These are phyloP conservation scores for Microctonus aethiopoides DNA, from an alignment of 2,888 invertebrate species.

Conservation along the genomic window DNA sequence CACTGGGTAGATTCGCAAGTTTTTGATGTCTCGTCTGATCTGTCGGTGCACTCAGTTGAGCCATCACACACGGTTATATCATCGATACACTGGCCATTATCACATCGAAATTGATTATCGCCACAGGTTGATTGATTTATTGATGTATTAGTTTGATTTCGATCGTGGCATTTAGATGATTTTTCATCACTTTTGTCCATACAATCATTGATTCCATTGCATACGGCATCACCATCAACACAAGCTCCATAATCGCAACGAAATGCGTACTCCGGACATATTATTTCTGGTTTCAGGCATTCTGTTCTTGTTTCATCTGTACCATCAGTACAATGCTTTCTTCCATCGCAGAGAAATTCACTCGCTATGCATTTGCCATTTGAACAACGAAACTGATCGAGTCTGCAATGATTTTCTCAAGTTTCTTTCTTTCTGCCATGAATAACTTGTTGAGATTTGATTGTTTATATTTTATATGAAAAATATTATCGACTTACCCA, in stretches of 20 bases:
- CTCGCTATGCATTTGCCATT: slow-evolving; percentile 65
- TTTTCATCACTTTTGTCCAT: slow-evolving; percentile 69
- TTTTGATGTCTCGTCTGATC: slow-evolving; percentile 55
- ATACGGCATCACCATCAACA: slow-evolving; percentile 70
- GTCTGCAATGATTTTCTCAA: slow-evolving; percentile 9
- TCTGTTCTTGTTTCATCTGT: slow-evolving; percentile 66
- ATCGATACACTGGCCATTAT: slow-evolving; percentile 55
- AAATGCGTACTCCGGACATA: slow-evolving; percentile 71
- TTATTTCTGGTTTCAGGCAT: slow-evolving; percentile 51
- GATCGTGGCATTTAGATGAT: slow-evolving; percentile 47
- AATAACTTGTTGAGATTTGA: not conserved
- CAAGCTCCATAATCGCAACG: slow-evolving; percentile 75
- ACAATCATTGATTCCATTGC: slow-evolving; percentile 69
- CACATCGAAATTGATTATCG: slow-evolving; percentile 50
- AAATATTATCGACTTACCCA: slow-evolving; percentile 1
- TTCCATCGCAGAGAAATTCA: slow-evolving; percentile 67
- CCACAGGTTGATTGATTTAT: slow-evolving; percentile 35
- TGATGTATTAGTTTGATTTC: slow-evolving; percentile 14
- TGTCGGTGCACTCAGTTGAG: slow-evolving; percentile 54
- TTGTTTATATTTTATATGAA: not conserved
- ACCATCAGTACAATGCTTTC: slow-evolving; percentile 65
- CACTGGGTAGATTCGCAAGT: slow-evolving; percentile 53
- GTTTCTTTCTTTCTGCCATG: not conserved
- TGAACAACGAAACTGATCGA: slow-evolving; percentile 53
- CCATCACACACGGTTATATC: slow-evolving; percentile 54